These are phyloP conservation scores for Mellilla xanthometata DNA, from an alignment of 2,888 invertebrate species.

Conservation along the genomic window DNA sequence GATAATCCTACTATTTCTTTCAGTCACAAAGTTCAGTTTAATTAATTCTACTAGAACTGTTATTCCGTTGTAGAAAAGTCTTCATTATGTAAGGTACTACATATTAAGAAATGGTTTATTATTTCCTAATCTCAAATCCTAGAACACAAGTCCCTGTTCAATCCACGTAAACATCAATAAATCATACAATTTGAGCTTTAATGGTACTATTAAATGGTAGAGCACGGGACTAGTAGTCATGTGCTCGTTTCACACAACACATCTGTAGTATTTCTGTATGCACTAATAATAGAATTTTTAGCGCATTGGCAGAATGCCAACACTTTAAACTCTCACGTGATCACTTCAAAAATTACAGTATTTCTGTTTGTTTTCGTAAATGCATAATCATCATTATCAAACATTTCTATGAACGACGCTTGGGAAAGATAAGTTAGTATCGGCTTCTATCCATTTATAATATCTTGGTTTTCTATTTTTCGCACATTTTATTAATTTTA, in stretches of 20 bases:
- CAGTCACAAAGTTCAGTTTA: no score
- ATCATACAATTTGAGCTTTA: conserved; percentile 10
- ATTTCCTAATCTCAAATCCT: no score
- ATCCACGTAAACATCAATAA: conserved; percentile 5
- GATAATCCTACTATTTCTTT: no score
- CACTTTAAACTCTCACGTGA: conserved; percentile 55
- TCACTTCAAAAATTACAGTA: conserved; percentile 48
- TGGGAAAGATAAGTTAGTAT: no score
- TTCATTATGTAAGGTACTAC: no score
- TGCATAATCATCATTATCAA: background rate
- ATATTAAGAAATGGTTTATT: no score
- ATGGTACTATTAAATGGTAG: conserved; percentile 26
- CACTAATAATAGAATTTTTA: conserved; percentile 78
- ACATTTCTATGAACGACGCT: background rate
- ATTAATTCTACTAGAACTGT: no score
- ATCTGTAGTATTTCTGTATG: conserved; percentile 67
- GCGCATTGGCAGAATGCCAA: conserved; percentile 72
- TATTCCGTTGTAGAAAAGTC: no score
- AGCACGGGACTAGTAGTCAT: conserved; percentile 61
- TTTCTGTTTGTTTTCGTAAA: conserved; percentile 32
- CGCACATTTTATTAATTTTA: no score
- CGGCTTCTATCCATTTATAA: no score
- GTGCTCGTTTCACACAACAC: conserved; percentile 66
- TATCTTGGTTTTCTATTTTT: no score
- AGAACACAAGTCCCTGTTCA: no score